Evolutionary conservation across 2,797 vertebrate species (phyloP).

Genomic region (Neolamprologus multifasciatus): DNA sequence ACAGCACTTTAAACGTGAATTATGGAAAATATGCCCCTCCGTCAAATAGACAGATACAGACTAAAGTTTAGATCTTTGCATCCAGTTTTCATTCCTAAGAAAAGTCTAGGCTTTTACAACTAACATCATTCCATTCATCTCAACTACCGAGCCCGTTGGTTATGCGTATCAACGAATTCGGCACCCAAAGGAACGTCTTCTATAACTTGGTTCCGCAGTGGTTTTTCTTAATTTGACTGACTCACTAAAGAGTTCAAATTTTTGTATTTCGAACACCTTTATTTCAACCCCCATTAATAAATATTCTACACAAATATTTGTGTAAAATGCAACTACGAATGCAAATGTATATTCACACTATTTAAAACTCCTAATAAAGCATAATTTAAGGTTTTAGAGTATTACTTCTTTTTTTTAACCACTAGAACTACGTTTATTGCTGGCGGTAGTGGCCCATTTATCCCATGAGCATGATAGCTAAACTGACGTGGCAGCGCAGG

Average conservation of each 20-base stretch:
- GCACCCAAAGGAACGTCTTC: constrained; percentile 15
- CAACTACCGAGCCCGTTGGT: not conserved
- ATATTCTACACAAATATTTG: not conserved
- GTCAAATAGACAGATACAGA: not conserved
- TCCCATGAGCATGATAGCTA: not conserved
- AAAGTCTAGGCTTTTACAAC: constrained; percentile 6
- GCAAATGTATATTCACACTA: not conserved
- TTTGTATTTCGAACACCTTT: not conserved
- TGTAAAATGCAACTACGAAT: not conserved
- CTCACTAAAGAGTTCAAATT: not conserved
- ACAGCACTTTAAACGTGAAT: not conserved
- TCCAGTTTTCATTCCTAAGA: constrained; percentile 26
- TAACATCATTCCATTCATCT: constrained; percentile 61
- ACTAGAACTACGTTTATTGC: not conserved
- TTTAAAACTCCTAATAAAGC: not conserved
- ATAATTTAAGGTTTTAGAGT: not conserved
- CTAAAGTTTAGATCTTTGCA: not conserved
- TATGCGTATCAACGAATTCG: not conserved
- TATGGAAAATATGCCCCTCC: not conserved
- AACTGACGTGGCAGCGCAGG: not conserved
- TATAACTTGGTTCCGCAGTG: constrained; percentile 29
- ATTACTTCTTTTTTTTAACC: not conserved
- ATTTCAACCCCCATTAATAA: not conserved
- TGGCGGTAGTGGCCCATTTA: not conserved
- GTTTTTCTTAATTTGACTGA: not conserved